Percentiles rank a stretch among this genome's conserved stretches.
Evolutionary conservation across 2,113 vertebrate genomes (phyloP).

Genomic region (Hyaena hyaena): DNA sequence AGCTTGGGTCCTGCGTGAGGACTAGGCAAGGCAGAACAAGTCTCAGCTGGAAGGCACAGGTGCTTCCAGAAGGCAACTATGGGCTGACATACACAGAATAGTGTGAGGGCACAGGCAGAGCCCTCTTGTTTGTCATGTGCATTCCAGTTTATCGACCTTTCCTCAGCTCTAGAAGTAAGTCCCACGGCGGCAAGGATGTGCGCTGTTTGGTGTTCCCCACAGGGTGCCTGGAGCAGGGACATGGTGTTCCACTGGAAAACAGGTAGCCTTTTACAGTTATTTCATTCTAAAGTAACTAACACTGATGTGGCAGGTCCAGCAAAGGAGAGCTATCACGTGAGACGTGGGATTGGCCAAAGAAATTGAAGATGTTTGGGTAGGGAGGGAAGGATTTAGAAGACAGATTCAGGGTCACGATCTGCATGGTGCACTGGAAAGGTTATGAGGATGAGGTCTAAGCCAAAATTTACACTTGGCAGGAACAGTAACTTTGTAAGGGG

Average conservation of each 20-base stretch:
- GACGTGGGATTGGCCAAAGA: background rate
- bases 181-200: background rate
- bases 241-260: background rate
- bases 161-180: background rate
- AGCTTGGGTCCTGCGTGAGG: background rate
- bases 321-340: background rate
- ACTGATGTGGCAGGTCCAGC: background rate
- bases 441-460: background rate
- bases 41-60: background rate
- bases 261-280: background rate
- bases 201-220: background rate
- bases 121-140: background rate
- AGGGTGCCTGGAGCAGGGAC: background rate
- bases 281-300: background rate
- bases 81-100: rapidly evolving
- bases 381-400: background rate
- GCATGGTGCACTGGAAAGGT: background rate
- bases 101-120: background rate
- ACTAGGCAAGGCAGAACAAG: background rate
- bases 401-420: background rate
- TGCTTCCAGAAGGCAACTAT: background rate
- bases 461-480: background rate
- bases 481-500: background rate
- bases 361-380: background rate
- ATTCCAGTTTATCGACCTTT: background rate